Base-by-base conservation (phyloP, 2,113 vertebrate genomes). In the Platycercus adscitus region DNA sequence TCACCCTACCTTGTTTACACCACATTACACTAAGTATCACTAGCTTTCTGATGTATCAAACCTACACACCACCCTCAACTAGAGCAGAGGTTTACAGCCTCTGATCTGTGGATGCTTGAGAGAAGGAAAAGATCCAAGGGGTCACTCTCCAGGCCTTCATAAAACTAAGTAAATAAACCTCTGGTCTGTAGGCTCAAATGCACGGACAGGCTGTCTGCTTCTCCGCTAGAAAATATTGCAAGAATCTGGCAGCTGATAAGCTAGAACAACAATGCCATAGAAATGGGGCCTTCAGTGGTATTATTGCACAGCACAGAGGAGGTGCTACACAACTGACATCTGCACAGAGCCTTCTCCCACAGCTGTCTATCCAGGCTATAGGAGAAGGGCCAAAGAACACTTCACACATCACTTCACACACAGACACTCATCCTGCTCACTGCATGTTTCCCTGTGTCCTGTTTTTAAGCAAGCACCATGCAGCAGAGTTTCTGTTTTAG, bases 191-290 rank as follows among this genome's bases (percentile, higher is more conserved):
- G 10, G 91, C 91, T 95, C 52, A 75, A 76, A 78, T 39, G 47
- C 80, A 43, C 15, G 35, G 89, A 95, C 73, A 79, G 64, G 46
- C 92, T 95, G 92, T 90, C 86, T 95, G 81, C 77, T 78, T 81
- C 72, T 75, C 33, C 20, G 3, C 52, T 20, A 47, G 44, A 43
- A 93, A 94, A 39, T 66, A 97, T 81, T 71, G 52, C 83, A 97
- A 35, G 91, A 95, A 92, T 85, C 86, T 52, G 56, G 43, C 43
- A 60, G 43, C 23, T 1, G 3, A 60, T 20, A 46, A 69, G 20
- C 73, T 79, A 81, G 65, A 83, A 8, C 19, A 63, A 76, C 64
- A n/a, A 5, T 3, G 20, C 55, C 55, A 4, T 9, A 17, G 79
- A 83, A 79, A 83, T 10, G 31, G 43, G 50, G 69, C 53, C 72